Evolutionary conservation across 2,888 invertebrate species (phyloP), one percentile per base, ranked within the genome.

Genomic region (Galerucella nymphaeae): DNA sequence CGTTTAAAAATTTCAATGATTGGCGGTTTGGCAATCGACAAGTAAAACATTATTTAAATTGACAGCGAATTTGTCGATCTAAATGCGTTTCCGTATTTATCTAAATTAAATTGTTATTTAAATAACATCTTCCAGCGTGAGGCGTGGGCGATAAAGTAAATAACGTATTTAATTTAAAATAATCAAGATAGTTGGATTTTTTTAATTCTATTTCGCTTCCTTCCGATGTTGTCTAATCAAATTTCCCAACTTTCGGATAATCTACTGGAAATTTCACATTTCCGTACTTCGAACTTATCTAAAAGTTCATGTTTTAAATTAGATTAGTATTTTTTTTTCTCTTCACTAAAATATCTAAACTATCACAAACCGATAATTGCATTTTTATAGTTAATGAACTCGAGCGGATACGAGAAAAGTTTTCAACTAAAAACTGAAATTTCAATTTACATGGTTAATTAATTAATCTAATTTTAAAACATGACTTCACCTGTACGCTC

Each of bases 291-390:
- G 14, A 59, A 59, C 9, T 38, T 59, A 38, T 59, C 38, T 38
- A 59, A 59, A 59, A 59, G 59, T 59, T 59, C 38, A 53, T 16
- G 59, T 59, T 59, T 53, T 38, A 59, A 59, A 59, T 59, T 59
- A 59, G 59, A 59, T 59, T 59, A 38, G 18, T 18, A 2, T 38
- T 38, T 38, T 59, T 59, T 30, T 38, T 14, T 14, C 14, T 6
- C 2, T 11, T 11, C 14, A 11, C 10, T 11, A 14, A n/a, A 38
- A 30, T 6, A 14, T 62, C 61, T 20, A 62, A 62, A 62, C 61
- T 62, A 62, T 62, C 61, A 16, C n/a, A 42, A 42, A 62, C 42
- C 61, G 42, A 62, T 62, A 62, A 62, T 62, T 62, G 61, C 61
- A 62, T 62, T 62, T 41, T 62, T 42, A 62, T 62, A 62, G 61